phyloP scores from a whole-genome alignment of 2,113 vertebrate species.

The Prinia subflava region DNA sequence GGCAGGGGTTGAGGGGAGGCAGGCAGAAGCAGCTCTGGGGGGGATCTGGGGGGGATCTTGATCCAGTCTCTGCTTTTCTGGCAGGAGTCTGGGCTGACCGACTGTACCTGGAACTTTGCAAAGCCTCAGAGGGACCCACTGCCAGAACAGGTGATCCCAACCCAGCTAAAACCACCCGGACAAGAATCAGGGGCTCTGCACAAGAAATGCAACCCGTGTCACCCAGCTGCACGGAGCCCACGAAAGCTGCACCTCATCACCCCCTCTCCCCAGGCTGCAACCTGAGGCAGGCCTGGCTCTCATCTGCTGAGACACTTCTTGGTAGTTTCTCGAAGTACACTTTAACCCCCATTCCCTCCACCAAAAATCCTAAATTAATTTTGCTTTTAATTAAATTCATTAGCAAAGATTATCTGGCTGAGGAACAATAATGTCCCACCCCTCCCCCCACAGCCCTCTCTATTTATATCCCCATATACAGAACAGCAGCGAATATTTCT shows the following conservation, averaged over 20 bases:
- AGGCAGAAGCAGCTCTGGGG: background rate
- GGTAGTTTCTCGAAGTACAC: background rate
- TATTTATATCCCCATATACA: constrained; percentile 67
- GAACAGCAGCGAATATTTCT: constrained; percentile 72
- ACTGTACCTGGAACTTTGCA: background rate
- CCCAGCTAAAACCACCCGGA: accelerated
- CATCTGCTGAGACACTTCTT: background rate
- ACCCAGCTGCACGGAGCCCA: background rate
- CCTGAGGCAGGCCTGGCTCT: background rate
- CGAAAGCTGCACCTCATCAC: background rate
- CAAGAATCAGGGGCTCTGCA: background rate
- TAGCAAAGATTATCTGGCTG: constrained; percentile 71
- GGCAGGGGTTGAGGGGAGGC: accelerated
- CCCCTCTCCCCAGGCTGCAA: background rate
- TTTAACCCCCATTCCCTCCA: background rate
- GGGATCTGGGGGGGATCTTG: too few species aligned
- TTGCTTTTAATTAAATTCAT: constrained; percentile 75
- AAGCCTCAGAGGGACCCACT: accelerated
- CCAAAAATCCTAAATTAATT: constrained; percentile 56
- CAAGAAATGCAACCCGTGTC: accelerated
- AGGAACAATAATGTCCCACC: constrained; percentile 59
- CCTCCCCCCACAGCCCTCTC: constrained; percentile 48
- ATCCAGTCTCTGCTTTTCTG: background rate
- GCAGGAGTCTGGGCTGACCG: accelerated
- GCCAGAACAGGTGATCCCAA: background rate